A percentile compares a stretch with the other conserved stretches of the same genome.
Evolutionary conservation across 2,888 invertebrate genomes (phyloP).

Genomic region (Caenorhabditis auriculariae): DNA sequence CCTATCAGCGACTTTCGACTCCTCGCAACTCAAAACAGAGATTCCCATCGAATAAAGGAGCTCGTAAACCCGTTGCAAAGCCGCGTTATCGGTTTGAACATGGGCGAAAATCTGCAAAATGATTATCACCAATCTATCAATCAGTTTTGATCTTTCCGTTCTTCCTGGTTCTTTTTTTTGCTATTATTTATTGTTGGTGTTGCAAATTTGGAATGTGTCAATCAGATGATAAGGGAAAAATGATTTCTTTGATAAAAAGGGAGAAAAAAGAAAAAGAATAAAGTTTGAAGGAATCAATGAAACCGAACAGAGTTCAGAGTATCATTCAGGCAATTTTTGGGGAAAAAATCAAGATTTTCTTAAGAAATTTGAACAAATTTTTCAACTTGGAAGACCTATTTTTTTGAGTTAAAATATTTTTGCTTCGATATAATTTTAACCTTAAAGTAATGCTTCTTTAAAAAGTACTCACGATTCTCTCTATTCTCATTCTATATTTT

Average conservation of each 20-base stretch:
- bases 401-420: too few species aligned
- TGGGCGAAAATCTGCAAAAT: slow-evolving; percentile 24
- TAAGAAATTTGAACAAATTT: too few species aligned
- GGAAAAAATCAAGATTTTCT: too few species aligned
- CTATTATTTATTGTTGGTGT: not conserved
- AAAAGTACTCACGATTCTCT: too few species aligned
- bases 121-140: not conserved
- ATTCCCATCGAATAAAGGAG: slow-evolving; percentile 23
- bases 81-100: slow-evolving; percentile 13
- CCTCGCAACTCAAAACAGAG: slow-evolving; percentile 26
- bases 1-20: slow-evolving; percentile 27
- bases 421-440: too few species aligned
- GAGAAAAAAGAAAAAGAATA: not conserved
- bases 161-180: not conserved
- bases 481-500: too few species aligned
- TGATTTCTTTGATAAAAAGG: not conserved
- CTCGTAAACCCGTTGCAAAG: slow-evolving; percentile 13
- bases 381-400: too few species aligned
- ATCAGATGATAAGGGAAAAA: not conserved
- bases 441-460: too few species aligned
- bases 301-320: too few species aligned
- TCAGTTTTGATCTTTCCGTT: not conserved
- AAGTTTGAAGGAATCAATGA: too few species aligned
- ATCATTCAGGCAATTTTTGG: too few species aligned
- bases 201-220: not conserved